Evolutionary conservation across 2,113 vertebrate species (phyloP).

Genomic region (Microcebus ravelobensis): DNA sequence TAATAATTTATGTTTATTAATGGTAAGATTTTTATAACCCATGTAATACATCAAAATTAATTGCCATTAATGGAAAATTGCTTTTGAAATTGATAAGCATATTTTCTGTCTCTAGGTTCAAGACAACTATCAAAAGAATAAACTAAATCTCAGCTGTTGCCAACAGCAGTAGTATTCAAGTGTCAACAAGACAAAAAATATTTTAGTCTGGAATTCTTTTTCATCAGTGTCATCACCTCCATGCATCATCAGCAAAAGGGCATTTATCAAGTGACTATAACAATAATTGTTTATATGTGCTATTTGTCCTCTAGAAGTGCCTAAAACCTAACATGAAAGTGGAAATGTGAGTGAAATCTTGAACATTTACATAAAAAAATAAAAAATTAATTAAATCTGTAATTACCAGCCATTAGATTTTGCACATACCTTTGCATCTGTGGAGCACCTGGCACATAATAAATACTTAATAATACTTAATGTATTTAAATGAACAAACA

Average conservation of each 20-base stretch:
- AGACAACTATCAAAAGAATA: not conserved
- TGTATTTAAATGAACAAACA: not conserved
- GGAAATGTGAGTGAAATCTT: constrained; percentile 11
- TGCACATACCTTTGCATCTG: not conserved
- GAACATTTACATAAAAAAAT: not conserved
- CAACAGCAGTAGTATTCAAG: not conserved
- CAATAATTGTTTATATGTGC: not conserved
- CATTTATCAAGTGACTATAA: not conserved
- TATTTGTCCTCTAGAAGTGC: not conserved
- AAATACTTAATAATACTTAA: not conserved
- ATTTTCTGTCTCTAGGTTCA: not conserved
- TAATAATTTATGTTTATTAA: not conserved
- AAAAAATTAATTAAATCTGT: not conserved
- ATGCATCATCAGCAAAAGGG: not conserved
- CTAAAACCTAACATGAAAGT: not conserved
- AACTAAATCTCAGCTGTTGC: not conserved
- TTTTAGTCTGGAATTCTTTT: not conserved
- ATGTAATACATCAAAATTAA: not conserved
- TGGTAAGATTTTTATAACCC: not conserved
- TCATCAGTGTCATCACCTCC: not conserved
- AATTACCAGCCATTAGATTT: not conserved
- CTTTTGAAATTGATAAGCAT: not conserved
- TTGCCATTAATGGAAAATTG: not conserved
- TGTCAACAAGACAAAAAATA: not conserved
- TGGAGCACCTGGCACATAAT: not conserved